These are phyloP conservation scores for Anoplopoma fimbria DNA, from an alignment of 2,113 vertebrate genomes.

Conservation along the genomic window DNA sequence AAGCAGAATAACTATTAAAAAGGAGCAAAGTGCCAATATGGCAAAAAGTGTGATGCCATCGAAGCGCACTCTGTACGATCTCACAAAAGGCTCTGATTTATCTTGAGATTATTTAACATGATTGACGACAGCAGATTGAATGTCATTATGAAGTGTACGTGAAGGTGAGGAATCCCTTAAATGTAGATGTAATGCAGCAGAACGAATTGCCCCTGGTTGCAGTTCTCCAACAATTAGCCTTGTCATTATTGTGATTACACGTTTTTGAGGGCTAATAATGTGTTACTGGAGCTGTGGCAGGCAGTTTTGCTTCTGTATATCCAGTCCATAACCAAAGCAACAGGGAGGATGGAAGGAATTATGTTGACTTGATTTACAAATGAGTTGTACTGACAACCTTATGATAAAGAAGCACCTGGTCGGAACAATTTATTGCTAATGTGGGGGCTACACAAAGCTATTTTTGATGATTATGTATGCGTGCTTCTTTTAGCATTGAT, in stretches of 20 bases:
- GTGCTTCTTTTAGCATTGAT: background rate
- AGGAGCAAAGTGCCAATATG: background rate
- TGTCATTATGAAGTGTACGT: background rate
- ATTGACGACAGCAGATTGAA: background rate
- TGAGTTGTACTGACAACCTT: background rate
- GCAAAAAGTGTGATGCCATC: background rate
- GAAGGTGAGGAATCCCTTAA: background rate
- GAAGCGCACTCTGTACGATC: background rate
- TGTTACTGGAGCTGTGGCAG: conserved; percentile 38
- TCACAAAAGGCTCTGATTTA: background rate
- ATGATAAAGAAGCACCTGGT: background rate
- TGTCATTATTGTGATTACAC: conserved; percentile 55
- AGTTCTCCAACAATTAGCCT: conserved; percentile 45
- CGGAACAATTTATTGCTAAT: background rate
- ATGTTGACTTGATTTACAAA: background rate
- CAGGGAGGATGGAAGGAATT: background rate
- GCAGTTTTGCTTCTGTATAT: conserved; percentile 16
- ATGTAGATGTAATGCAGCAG: background rate
- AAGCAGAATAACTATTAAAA: background rate
- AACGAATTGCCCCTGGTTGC: conserved; percentile 38
- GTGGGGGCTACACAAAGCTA: background rate
- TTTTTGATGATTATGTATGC: background rate
- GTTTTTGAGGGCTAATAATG: conserved; percentile 49
- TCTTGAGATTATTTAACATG: background rate
- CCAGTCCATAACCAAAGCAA: background rate